Percentiles rank a stretch among this genome's conserved stretches.
Evolutionary conservation across 1,140 invertebrate species (phyloP).

Genomic region (Sesamia nonagrioides): DNA sequence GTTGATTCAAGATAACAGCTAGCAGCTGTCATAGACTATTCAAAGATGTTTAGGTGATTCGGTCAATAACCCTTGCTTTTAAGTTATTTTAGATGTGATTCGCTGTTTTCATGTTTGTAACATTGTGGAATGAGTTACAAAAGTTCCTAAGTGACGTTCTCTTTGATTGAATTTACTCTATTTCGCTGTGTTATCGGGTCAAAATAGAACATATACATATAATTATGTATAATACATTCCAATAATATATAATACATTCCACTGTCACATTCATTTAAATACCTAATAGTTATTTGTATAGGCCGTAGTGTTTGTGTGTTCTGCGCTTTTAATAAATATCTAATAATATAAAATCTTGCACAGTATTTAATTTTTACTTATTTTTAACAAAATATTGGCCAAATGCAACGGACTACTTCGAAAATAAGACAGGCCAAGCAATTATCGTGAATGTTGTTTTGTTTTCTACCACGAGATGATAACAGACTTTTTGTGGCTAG

Average conservation of each 20-base stretch:
- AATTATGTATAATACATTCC: no score
- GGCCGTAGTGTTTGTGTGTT: neutral
- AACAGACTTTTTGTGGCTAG: no score
- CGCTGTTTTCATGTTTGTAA: constrained; percentile 10
- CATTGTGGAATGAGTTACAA: constrained; percentile 33
- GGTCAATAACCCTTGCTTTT: constrained; percentile 36
- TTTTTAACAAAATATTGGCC: no score
- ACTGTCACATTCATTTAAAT: constrained; percentile 34
- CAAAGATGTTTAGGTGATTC: constrained; percentile 32
- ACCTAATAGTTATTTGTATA: constrained; percentile 2
- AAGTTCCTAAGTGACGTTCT: constrained; percentile 8
- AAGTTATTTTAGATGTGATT: constrained; percentile 18
- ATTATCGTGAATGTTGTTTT: no score
- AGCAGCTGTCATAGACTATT: neutral
- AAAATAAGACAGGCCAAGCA: no score
- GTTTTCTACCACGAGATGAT: no score
- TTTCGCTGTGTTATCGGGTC: neutral
- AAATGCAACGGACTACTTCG: no score
- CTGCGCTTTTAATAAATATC: no score
- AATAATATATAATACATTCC: no score
- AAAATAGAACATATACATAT: constrained; percentile 10
- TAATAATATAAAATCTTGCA: neutral
- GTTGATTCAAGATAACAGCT: constrained; percentile 39
- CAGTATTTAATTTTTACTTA: no score
- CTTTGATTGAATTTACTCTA: constrained; percentile 26